These are phyloP conservation scores for Lamellibrachia satsuma DNA, from an alignment of 2,888 invertebrate species.

Conservation along the genomic window DNA sequence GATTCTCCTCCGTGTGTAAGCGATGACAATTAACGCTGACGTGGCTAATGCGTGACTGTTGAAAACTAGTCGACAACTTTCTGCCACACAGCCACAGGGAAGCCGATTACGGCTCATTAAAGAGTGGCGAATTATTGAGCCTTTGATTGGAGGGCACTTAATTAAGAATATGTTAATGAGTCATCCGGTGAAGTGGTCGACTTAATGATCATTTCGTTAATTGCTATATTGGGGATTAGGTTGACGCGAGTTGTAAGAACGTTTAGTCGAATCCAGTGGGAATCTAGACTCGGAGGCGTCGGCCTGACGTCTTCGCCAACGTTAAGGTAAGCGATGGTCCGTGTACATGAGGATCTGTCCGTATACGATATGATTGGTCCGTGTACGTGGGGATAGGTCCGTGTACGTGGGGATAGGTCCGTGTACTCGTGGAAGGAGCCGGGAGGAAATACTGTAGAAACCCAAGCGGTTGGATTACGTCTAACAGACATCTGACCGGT, in stretches of 20 bases:
- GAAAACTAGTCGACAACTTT: neutral
- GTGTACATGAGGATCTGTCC: neutral
- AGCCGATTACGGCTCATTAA: neutral
- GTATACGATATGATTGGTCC: neutral
- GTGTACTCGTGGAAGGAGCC: neutral
- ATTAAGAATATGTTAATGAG: neutral
- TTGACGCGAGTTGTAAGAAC: neutral
- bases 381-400: neutral
- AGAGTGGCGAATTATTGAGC: neutral
- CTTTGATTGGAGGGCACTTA: conserved; percentile 3
- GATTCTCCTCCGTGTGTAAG: neutral
- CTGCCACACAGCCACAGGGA: neutral
- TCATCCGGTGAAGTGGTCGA: neutral
- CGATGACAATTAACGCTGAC: neutral
- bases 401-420: neutral
- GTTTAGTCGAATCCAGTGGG: neutral
- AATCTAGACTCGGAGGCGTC: neutral
- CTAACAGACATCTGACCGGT: neutral
- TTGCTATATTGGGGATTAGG: neutral
- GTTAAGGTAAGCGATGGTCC: neutral
- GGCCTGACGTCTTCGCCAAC: neutral
- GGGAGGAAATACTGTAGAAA: neutral
- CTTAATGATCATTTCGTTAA: neutral
- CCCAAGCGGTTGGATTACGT: neutral
- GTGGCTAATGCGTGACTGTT: neutral